These are phyloP conservation scores for Borostomias antarcticus DNA, from an alignment of 2,797 vertebrate species.

Conservation along the genomic window DNA sequence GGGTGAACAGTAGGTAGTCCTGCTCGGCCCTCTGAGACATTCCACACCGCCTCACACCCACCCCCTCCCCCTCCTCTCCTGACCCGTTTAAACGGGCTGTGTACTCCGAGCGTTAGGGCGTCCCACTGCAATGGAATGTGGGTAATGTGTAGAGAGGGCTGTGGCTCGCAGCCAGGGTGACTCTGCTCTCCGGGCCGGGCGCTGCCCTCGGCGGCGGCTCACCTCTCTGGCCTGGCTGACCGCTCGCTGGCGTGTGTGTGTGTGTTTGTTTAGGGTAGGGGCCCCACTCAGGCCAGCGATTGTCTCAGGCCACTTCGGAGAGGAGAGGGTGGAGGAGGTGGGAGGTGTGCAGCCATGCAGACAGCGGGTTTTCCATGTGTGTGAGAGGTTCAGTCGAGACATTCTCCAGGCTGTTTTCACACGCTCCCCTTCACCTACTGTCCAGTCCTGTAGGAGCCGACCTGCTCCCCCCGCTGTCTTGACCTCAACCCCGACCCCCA, in stretches of 20 bases:
- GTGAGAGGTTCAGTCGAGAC: constrained; percentile 20
- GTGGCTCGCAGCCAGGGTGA: constrained; percentile 53
- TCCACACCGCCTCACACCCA: constrained; percentile 19
- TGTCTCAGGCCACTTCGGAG: constrained; percentile 35
- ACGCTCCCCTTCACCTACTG: constrained; percentile 8
- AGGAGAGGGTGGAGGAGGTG: not conserved
- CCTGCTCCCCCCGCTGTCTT: not conserved
- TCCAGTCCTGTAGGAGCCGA: not conserved
- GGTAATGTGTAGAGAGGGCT: constrained; percentile 61
- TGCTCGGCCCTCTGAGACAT: constrained; percentile 24
- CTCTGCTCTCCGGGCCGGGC: too few species aligned
- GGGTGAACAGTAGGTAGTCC: too few species aligned
- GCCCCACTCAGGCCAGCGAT: constrained; percentile 19
- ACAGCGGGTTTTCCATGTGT: constrained; percentile 25
- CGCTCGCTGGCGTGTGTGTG: constrained; percentile 21
- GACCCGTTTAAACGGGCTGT: not conserved
- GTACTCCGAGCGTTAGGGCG: constrained; percentile 19
- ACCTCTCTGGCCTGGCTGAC: constrained; percentile 13
- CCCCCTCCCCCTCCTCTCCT: constrained; percentile 8
- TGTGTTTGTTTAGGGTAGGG: constrained; percentile 20
- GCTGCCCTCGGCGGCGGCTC: constrained; percentile 40
- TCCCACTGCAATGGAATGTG: constrained; percentile 52
- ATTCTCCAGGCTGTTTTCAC: constrained; percentile 31
- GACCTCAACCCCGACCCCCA: not conserved
- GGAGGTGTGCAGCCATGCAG: not conserved